phyloP scores from a whole-genome alignment of 2,113 vertebrate genomes.

The Hypomesus transpacificus region DNA sequence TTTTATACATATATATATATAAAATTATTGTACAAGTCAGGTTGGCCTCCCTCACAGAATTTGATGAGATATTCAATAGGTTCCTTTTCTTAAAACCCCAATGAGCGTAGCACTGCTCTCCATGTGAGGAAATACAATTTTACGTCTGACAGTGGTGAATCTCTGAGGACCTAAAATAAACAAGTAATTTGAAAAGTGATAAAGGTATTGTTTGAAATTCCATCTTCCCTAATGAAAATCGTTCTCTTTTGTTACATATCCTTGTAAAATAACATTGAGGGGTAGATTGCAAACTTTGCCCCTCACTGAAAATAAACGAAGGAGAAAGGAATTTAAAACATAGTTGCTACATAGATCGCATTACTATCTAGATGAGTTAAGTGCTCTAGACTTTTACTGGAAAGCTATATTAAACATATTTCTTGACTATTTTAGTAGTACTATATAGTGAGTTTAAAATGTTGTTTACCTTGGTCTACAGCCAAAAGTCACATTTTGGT shows the following conservation, averaged over 20 bases:
- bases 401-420: too few relatives aligned
- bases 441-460: neutral
- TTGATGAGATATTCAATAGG: constrained; percentile 4
- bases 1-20: constrained; percentile 3
- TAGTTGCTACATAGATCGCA: too few relatives aligned
- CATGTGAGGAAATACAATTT: constrained; percentile 19
- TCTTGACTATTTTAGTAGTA: too few relatives aligned
- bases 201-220: constrained; percentile 16
- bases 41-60: constrained; percentile 9
- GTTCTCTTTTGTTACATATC: neutral
- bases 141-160: constrained; percentile 21
- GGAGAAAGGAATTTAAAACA: neutral
- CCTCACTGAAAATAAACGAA: constrained; percentile 5
- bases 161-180: constrained; percentile 4
- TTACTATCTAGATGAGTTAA: too few relatives aligned
- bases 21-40: constrained; percentile 5
- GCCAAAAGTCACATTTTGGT: constrained; percentile 29
- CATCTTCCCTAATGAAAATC: neutral
- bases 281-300: neutral
- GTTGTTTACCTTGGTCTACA: constrained; percentile 17
- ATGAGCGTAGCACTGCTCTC: neutral
- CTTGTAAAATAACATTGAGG: neutral
- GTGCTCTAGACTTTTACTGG: too few relatives aligned
- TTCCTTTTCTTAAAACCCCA: constrained; percentile 20
- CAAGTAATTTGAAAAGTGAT: constrained; percentile 12